phyloP scores from a whole-genome alignment of 2,797 vertebrate genomes.

The Cichlasoma orientale region DNA sequence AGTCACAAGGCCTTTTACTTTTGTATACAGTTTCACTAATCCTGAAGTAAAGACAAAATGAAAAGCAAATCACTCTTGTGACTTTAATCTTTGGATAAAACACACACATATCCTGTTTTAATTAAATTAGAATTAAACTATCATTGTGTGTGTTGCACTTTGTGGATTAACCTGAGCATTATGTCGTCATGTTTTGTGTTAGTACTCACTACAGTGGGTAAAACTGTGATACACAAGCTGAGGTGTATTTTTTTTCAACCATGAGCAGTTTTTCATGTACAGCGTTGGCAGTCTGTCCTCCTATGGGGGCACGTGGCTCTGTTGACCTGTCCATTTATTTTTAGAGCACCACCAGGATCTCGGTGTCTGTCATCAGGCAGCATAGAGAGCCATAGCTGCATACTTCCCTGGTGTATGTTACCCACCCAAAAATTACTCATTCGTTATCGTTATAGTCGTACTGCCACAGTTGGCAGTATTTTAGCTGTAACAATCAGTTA shows the following conservation, averaged over 20 bases:
- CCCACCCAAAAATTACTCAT: conserved; percentile 56
- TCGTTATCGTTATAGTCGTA: neutral
- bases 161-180: neutral
- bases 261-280: neutral
- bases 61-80: neutral
- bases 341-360: conserved; percentile 52
- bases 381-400: conserved; percentile 21
- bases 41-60: neutral
- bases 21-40: conserved; percentile 23
- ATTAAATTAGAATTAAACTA: neutral
- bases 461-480: neutral
- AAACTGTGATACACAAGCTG: neutral
- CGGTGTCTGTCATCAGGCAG: conserved; percentile 43
- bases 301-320: conserved; percentile 46
- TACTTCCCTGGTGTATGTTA: conserved; percentile 48
- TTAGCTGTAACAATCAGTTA: neutral
- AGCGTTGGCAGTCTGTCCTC: conserved; percentile 14
- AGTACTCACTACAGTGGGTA: neutral
- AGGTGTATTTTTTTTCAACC: neutral
- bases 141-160: neutral
- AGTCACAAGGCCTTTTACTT: conserved; percentile 28
- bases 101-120: neutral
- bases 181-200: neutral
- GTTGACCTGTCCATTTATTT: conserved; percentile 70
- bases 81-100: neutral